Conservation (phyloP, 2,113 vertebrate species). For the Mobula hypostoma region DNA sequence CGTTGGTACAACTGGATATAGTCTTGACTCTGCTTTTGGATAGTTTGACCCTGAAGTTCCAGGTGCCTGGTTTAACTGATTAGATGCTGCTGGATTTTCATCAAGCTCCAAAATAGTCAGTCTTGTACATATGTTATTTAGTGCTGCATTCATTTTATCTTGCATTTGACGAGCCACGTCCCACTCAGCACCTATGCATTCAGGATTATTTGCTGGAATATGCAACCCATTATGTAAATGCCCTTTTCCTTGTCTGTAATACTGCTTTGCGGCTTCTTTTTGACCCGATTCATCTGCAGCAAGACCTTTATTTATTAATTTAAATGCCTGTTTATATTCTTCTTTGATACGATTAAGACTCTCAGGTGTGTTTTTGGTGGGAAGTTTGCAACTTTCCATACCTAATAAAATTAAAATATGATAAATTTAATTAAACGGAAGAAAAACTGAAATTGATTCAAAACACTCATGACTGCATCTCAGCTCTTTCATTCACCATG, state of each 20-base stretch:
- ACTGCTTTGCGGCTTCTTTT: conserved; percentile 65
- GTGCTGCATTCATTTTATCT: conserved; percentile 83
- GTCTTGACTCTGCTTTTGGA: conserved; percentile 44
- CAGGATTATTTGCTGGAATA: conserved; percentile 58
- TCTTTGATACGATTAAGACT: conserved; percentile 79
- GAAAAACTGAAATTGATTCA: too few relatives aligned
- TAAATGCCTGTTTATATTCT: conserved; percentile 76
- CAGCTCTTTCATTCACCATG: too few relatives aligned
- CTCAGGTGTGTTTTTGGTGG: conserved; percentile 53
- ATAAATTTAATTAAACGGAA: too few relatives aligned
- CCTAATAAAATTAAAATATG: conserved; percentile 42
- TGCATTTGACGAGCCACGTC: conserved; percentile 85
- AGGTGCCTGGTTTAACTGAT: conserved; percentile 37
- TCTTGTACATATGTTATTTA: conserved; percentile 76
- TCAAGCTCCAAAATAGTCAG: conserved; percentile 67
- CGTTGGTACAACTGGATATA: conserved; percentile 64
- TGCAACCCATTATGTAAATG: conserved; percentile 74
- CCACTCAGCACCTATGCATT: conserved; percentile 66
- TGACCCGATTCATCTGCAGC: conserved; percentile 75
- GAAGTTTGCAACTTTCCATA: conserved; percentile 63
- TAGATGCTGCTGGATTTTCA: conserved; percentile 37
- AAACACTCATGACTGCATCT: too few relatives aligned
- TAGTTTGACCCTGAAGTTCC: background rate
- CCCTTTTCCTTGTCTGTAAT: conserved; percentile 72
- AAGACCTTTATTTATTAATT: conserved; percentile 78